phyloP scores from a whole-genome alignment of 2,113 vertebrate species.

The Callipepla californica region DNA sequence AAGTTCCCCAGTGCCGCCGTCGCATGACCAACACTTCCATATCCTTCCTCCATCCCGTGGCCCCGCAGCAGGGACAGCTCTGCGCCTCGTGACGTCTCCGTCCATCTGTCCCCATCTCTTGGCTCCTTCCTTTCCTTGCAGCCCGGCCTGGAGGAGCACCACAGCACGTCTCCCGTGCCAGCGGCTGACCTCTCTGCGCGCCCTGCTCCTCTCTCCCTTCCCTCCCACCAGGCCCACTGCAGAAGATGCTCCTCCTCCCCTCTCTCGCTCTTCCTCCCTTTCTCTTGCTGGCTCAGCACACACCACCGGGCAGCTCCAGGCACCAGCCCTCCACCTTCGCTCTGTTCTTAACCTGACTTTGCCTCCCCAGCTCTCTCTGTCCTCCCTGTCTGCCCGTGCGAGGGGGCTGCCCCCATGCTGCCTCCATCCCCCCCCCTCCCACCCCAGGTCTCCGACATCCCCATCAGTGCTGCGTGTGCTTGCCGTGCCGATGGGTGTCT shows the following conservation, averaged over 20 bases:
- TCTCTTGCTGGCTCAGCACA: slow-evolving; percentile 7
- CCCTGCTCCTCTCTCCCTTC: slow-evolving; percentile 28
- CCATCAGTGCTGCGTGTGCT: background rate
- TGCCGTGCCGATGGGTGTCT: background rate
- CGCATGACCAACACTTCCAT: background rate
- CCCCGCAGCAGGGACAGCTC: background rate
- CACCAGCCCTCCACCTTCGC: slow-evolving; percentile 19
- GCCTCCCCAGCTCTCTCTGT: slow-evolving; percentile 74
- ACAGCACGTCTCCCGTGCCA: slow-evolving; percentile 32
- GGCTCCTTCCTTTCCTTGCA: slow-evolving; percentile 77
- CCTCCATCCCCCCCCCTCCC: background rate
- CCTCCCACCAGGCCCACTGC: slow-evolving; percentile 40
- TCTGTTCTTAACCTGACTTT: slow-evolving; percentile 76
- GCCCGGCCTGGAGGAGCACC: slow-evolving; percentile 17
- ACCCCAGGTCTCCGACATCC: background rate
- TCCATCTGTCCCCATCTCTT: slow-evolving; percentile 62
- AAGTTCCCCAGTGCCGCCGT: background rate
- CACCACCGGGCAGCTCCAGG: slow-evolving; percentile 68
- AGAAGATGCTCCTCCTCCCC: slow-evolving; percentile 42
- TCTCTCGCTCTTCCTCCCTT: slow-evolving; percentile 46
- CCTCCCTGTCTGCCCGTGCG: background rate
- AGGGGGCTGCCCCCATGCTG: background rate
- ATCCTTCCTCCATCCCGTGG: background rate
- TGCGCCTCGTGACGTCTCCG: slow-evolving; percentile 38
- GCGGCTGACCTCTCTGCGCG: slow-evolving; percentile 45